These are phyloP conservation scores for Poecile atricapillus DNA, from an alignment of 2,113 vertebrate species.

Conservation along the genomic window DNA sequence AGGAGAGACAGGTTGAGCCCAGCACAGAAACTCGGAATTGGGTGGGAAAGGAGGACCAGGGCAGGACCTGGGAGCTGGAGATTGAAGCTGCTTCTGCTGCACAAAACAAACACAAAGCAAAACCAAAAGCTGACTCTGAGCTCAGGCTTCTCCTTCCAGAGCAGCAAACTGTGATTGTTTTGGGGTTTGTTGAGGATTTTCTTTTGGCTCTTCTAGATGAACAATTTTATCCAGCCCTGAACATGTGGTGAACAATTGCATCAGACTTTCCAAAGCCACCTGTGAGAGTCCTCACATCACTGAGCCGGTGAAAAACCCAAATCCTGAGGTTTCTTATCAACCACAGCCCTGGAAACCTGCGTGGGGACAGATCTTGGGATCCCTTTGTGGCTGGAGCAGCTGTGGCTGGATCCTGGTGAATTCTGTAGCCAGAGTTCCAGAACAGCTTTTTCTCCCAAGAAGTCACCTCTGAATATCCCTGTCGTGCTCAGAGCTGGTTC, in stretches of 20 bases:
- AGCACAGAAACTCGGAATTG: not conserved
- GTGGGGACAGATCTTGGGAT: not conserved
- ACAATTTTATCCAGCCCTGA: not conserved
- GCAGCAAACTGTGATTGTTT: not conserved
- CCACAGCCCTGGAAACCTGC: not conserved
- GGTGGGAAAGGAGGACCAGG: not conserved
- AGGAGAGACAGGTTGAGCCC: not conserved
- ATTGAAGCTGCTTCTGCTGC: not conserved
- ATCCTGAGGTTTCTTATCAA: not conserved
- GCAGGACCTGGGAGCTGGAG: not conserved
- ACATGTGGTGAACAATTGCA: too few relatives aligned
- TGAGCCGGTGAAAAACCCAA: not conserved
- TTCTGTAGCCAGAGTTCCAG: not conserved
- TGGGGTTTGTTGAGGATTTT: not conserved
- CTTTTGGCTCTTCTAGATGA: fast-evolving
- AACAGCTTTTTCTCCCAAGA: not conserved
- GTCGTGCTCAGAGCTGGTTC: not conserved
- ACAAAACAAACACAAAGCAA: not conserved
- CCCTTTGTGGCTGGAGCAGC: not conserved
- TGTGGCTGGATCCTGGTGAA: not conserved
- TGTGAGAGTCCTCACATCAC: not conserved
- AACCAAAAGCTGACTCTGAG: not conserved
- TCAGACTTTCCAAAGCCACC: not conserved
- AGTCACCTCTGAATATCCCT: not conserved
- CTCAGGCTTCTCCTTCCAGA: not conserved